These are phyloP conservation scores for Cyprinodon brontotheroides DNA, from an alignment of 2,113 vertebrate species.

Conservation along the genomic window DNA sequence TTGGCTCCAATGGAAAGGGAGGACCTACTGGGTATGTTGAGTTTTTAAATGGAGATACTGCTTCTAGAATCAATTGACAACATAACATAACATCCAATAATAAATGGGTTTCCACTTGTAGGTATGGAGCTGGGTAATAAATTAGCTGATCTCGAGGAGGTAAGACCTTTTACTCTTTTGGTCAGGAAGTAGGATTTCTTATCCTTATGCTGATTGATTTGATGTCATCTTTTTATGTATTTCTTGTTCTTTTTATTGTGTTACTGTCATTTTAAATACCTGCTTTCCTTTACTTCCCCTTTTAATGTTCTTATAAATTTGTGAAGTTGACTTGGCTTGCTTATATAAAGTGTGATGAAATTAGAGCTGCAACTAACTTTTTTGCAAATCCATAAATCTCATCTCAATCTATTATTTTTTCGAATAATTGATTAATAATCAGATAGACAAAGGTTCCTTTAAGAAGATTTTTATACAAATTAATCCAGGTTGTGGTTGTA, in stretches of 20 bases:
- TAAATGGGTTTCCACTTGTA: constrained; percentile 33
- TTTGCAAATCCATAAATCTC: no score
- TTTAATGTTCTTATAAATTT: not conserved
- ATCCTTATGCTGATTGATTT: not conserved
- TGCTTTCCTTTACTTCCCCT: not conserved
- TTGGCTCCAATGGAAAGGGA: constrained; percentile 63
- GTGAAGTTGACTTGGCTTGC: not conserved
- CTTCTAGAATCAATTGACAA: not conserved
- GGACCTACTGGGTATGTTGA: constrained; percentile 64
- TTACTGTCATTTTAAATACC: not conserved
- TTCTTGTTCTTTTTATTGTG: not conserved
- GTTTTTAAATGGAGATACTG: not conserved
- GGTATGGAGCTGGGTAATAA: constrained; percentile 67
- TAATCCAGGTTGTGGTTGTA: no score
- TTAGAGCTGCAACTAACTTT: no score
- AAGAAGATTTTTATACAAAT: no score
- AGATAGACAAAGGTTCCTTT: no score
- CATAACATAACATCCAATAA: not conserved
- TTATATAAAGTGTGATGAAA: not conserved
- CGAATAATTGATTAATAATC: no score
- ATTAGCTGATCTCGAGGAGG: constrained; percentile 73
- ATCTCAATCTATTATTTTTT: no score
- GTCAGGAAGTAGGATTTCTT: not conserved
- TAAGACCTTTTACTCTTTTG: constrained; percentile 36
- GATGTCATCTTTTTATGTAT: not conserved